Evolutionary conservation across 2,113 vertebrate genomes (phyloP), one percentile per base, ranked within the genome.

Genomic region (Aegotheles bennettii): DNA sequence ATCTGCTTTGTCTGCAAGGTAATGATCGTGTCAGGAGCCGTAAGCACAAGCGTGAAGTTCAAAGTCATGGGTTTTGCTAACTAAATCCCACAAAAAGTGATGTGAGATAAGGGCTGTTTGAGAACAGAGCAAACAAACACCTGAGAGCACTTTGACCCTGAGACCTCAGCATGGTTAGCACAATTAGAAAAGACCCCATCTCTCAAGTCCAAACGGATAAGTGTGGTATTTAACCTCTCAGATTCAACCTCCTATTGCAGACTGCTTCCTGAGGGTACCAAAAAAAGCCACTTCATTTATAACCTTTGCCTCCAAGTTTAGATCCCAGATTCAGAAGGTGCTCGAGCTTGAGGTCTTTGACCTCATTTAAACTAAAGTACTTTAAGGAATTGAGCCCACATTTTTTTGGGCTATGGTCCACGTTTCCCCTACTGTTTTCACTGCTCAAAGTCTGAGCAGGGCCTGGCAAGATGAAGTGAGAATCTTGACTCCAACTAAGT

Each of bases 61-160:
- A 61, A 63, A 53, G 65, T 7, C 12, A 16, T 80, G 73, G 68
- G 36, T 85, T 94, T 94, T 94, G 86, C 53, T 94, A 90, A 82
- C 82, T 50, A 84, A 92, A 90, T 83, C 83, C 93, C 94, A 59
- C 93, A 87, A 95, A 96, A 93, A 85, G 70, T 89, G 92, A 96
- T 96, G 89, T 93, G 96, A 96, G 94, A 94, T 95, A 95, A 93
- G 56, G 29, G 43, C 26, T 89, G 35, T 43, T 92, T 20, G 63
- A 94, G 42, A 77, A 77, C n/a, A 35, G 36, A 87, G 65, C 82
- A 93, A 57, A 45, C 42, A 83, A 47, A 89, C 82, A 69, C 18
- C 23, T 48, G 7, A 5, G 20, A 57, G 85, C 54, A 48, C 56
- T 83, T 56, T 50, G 67, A 75, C 64, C 69, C 42, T 47, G 89